Conservation (phyloP, 2,113 vertebrate species). For the Petrocephalus zakoni region DNA sequence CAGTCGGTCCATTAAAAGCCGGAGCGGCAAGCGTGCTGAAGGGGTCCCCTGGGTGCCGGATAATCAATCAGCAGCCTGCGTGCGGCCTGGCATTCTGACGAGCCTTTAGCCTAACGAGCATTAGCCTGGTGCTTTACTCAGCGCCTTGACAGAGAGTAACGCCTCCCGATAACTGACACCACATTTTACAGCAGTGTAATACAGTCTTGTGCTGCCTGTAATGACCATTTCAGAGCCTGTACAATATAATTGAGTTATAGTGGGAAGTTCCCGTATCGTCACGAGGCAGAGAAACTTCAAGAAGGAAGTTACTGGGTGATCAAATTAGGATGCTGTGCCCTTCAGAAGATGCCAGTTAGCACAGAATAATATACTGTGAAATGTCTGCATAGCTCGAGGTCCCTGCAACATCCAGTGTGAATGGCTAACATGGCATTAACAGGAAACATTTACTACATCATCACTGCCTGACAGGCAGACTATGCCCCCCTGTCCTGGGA, state of each 20-base stretch:
- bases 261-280: background rate
- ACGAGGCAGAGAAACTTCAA: background rate
- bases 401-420: background rate
- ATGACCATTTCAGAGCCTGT: background rate
- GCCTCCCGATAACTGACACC: background rate
- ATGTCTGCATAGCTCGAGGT: background rate
- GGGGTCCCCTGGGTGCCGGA: background rate
- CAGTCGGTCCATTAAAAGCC: background rate
- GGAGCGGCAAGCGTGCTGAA: background rate
- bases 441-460: background rate
- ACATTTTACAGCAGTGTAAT: background rate
- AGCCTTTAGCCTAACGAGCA: background rate
- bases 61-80: conserved; percentile 17
- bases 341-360: background rate
- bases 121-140: no score
- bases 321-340: background rate
- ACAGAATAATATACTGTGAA: background rate
- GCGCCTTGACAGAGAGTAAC: background rate
- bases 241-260: background rate
- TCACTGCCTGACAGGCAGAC: background rate
- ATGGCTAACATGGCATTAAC: background rate
- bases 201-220: background rate
- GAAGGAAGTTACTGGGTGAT: background rate
- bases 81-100: background rate
- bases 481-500: no score